A percentile compares a stretch with the other conserved stretches of the same genome.
phyloP scores from a whole-genome alignment of 1,140 invertebrate species.

The Dendrolimus kikuchii region DNA sequence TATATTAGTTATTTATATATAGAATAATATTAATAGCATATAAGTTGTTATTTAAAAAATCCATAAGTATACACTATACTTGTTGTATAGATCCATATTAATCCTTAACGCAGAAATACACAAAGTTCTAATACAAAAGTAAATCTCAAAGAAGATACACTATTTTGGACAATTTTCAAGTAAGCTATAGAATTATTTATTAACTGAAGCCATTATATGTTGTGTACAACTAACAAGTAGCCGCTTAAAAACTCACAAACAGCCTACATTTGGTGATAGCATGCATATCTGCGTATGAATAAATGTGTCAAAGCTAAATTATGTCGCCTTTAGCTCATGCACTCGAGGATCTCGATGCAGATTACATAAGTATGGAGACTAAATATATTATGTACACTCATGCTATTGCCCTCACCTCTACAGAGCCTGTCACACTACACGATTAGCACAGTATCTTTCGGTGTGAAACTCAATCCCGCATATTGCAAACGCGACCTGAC shows the following conservation, averaged over 20 bases:
- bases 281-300: conserved; percentile 23
- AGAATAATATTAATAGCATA: too few relatives aligned
- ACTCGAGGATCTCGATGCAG: conserved; percentile 1
- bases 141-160: conserved; percentile 13
- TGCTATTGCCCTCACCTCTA: conserved; percentile 42
- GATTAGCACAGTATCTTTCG: conserved; percentile 41
- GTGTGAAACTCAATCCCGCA: conserved; percentile 44
- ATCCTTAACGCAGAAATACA: too few relatives aligned
- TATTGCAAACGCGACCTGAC: conserved; percentile 28
- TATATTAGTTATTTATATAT: too few relatives aligned
- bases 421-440: conserved; percentile 42
- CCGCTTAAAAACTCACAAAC: conserved; percentile 49
- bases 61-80: too few relatives aligned
- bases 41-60: too few relatives aligned
- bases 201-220: conserved; percentile 36
- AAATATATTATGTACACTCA: conserved; percentile 12
- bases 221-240: conserved; percentile 56
- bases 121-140: too few relatives aligned
- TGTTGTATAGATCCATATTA: too few relatives aligned
- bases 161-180: conserved; percentile 31
- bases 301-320: conserved; percentile 23
- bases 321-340: conserved; percentile 23
- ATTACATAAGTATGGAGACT: background rate
- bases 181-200: conserved; percentile 32
- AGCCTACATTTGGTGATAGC: conserved; percentile 40